Base-by-base conservation (phyloP, 2,113 vertebrate genomes). In the Austrofundulus limnaeus region DNA sequence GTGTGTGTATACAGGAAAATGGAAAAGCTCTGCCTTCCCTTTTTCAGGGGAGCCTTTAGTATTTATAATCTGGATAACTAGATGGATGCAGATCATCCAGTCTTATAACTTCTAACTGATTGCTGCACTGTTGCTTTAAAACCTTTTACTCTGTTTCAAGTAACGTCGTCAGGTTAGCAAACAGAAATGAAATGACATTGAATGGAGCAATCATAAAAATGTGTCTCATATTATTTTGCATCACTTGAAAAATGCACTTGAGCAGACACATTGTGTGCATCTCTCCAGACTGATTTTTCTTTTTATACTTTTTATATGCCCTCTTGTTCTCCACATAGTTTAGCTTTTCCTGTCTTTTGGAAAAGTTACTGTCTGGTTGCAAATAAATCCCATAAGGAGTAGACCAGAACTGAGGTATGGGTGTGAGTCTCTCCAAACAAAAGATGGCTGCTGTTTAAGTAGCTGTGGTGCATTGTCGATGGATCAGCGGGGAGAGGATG, bases 361-460 rank as follows among this genome's bases (percentile, higher is more conserved):
- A 55, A 58, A 24, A 61, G 49, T 39, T 23, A 25, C 50, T 20
- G 20, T 43, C 21, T 50, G 49, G 19, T 50, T 47, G 24, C 34
- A 54, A 42, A 50, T 70, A 34, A 70, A 17, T 61, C 23, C 28
- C 21, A 49, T 38, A n/a, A 16, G 25, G 63, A 23, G 38, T 42
- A 41, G 57, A 61, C 53, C 38, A 58, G 64, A 64, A 46, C 19
- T 54, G 23, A 66, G 62, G 46, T 21, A 14, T 17, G 37, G 65
- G 28, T 58, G 24, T 56, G 21, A 43, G 47, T 66, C 50, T 23
- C 31, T 34, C 31, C 14, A 57, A 16, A 21, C 39, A 63, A 64
- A 69, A 3, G 7, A 62, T 77, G 62, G 64, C 49, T 54, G 65
- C 50, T 74, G 52, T 85, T 77, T 85, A 77, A 84, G 81, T 67